Evolutionary conservation across 2,888 invertebrate species (phyloP).

Genomic region (Drosophila prolongata): DNA sequence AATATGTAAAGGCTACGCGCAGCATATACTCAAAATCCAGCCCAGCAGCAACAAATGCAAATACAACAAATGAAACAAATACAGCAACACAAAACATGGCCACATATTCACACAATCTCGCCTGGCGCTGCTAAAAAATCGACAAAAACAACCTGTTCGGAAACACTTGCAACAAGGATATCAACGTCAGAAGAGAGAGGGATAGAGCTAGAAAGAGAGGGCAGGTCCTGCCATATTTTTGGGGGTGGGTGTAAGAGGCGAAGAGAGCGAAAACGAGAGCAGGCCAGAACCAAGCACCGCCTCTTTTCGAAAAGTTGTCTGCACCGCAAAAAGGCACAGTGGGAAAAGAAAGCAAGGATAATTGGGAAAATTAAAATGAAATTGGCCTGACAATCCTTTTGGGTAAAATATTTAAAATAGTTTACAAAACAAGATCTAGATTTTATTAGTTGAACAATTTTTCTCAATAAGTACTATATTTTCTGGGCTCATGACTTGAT

Average conservation of each 20-base stretch:
- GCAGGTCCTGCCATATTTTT: slow-evolving; percentile 18
- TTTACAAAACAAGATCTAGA: too few relatives aligned
- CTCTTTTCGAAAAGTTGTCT: slow-evolving; percentile 43
- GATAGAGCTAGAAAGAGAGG: slow-evolving; percentile 38
- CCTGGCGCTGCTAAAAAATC: slow-evolving; percentile 81
- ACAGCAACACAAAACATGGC: slow-evolving; percentile 65
- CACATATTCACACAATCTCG: slow-evolving; percentile 81
- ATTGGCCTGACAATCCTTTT: neutral
- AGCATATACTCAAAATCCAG: slow-evolving; percentile 76
- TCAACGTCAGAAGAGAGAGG: slow-evolving; percentile 49
- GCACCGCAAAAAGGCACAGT: slow-evolving; percentile 30
- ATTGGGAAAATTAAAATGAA: too few relatives aligned
- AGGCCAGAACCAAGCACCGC: slow-evolving; percentile 51
- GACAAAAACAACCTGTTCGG: slow-evolving; percentile 83
- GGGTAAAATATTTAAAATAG: neutral
- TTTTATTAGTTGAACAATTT: too few relatives aligned
- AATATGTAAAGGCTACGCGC: slow-evolving; percentile 82
- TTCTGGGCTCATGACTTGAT: too few relatives aligned
- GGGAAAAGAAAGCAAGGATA: slow-evolving; percentile 1
- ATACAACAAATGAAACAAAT: slow-evolving; percentile 11
- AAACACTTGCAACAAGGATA: slow-evolving; percentile 82
- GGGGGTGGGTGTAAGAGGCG: slow-evolving; percentile 20
- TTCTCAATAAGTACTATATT: too few relatives aligned
- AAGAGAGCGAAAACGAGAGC: slow-evolving; percentile 16
- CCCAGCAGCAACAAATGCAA: slow-evolving; percentile 50